Conservation (phyloP, 2,113 vertebrate genomes). For the Cariama cristata region DNA sequence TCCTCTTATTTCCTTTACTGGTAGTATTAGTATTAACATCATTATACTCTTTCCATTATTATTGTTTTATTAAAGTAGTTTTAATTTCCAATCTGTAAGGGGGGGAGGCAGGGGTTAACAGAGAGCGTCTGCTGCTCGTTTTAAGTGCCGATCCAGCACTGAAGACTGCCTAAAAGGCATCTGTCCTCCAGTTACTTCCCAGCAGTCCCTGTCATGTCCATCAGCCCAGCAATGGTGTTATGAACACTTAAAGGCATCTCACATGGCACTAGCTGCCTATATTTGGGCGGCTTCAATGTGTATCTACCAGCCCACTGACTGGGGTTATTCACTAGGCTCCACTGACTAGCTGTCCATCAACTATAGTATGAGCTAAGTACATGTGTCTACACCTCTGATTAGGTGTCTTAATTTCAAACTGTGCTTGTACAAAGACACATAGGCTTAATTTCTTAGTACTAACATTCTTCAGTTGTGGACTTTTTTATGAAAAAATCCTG, state of each 20-base stretch:
- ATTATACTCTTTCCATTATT: too few species aligned
- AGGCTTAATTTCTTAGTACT: not conserved
- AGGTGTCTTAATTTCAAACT: not conserved
- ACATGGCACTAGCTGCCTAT: not conserved
- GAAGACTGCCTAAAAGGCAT: too few species aligned
- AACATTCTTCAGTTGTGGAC: not conserved
- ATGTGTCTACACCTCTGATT: not conserved
- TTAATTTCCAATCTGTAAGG: too few species aligned
- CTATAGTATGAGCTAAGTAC: not conserved
- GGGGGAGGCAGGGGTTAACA: too few species aligned
- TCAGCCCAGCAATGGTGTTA: not conserved
- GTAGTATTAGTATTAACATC: too few species aligned
- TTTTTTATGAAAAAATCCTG: not conserved
- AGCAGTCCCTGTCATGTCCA: not conserved
- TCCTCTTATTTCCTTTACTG: too few species aligned
- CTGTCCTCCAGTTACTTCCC: not conserved
- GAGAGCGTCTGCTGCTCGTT: too few species aligned
- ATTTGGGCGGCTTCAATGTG: not conserved
- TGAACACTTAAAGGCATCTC: not conserved
- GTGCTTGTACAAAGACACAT: not conserved
- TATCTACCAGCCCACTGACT: not conserved
- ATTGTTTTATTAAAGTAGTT: too few species aligned
- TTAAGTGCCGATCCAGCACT: too few species aligned
- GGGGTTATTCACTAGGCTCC: not conserved
- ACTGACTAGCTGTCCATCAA: fast-evolving